These are phyloP conservation scores for Physocephala rufipes DNA, from an alignment of 2,888 invertebrate species.

Conservation along the genomic window DNA sequence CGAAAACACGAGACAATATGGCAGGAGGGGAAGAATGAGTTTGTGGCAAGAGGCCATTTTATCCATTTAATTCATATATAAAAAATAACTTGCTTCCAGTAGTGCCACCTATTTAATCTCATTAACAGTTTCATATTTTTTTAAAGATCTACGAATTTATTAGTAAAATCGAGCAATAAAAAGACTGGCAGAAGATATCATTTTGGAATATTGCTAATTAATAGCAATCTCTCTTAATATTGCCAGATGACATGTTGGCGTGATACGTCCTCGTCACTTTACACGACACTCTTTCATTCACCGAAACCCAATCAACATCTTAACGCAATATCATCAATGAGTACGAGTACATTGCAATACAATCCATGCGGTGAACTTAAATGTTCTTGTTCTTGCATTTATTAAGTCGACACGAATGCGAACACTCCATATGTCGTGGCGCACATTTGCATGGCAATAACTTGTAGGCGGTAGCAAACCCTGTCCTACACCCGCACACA, in stretches of 20 bases:
- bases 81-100: neutral
- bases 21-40: neutral
- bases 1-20: neutral
- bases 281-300: slow-evolving; percentile 26
- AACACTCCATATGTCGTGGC: slow-evolving; percentile 6
- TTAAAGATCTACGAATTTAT: too few species aligned
- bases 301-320: slow-evolving; percentile 14
- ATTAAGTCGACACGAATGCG: slow-evolving; percentile 10
- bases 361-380: slow-evolving; percentile 16
- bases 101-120: neutral
- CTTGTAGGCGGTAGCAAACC: slow-evolving; percentile 33
- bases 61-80: neutral
- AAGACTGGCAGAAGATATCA: neutral
- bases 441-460: slow-evolving; percentile 38
- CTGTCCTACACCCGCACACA: slow-evolving; percentile 21
- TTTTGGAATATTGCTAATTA: slow-evolving; percentile 25
- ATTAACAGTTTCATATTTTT: too few species aligned
- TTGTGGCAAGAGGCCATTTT: neutral
- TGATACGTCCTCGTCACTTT: slow-evolving; percentile 38
- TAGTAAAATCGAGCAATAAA: too few species aligned
- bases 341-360: slow-evolving; percentile 12
- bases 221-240: slow-evolving; percentile 26
- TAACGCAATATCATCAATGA: slow-evolving; percentile 17
- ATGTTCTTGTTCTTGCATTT: slow-evolving; percentile 31
- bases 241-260: slow-evolving; percentile 43